A percentile compares a stretch with the other conserved stretches of the same genome.
Evolutionary conservation across 1,140 invertebrate species (phyloP).

Genomic region (Aricia agestis): DNA sequence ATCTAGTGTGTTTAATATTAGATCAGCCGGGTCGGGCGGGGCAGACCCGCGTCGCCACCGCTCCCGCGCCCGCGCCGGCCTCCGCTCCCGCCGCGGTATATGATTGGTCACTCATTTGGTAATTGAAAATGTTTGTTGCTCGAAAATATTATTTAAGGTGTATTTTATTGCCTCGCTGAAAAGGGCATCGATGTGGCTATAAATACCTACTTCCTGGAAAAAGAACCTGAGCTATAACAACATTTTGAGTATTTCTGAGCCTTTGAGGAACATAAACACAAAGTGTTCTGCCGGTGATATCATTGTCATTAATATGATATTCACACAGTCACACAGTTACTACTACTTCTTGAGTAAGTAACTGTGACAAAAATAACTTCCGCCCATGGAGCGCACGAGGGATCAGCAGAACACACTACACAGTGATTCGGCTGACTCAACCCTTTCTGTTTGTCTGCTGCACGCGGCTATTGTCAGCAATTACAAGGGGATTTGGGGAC

Average conservation of each 20-base stretch:
- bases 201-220: not conserved
- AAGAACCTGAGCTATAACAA: not conserved
- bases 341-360: too few relatives aligned
- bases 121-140: constrained; percentile 34
- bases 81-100: constrained; percentile 47
- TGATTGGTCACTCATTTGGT: constrained; percentile 64
- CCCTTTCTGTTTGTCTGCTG: constrained; percentile 17
- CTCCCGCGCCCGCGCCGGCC: constrained; percentile 31
- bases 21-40: constrained; percentile 60
- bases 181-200: not conserved
- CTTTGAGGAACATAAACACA: too few relatives aligned
- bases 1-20: constrained; percentile 74
- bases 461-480: not conserved
- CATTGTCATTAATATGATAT: too few relatives aligned
- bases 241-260: too few relatives aligned
- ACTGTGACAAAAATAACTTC: not conserved
- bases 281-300: too few relatives aligned
- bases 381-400: not conserved
- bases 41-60: constrained; percentile 42
- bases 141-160: not conserved
- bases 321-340: too few relatives aligned
- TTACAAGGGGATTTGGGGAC: not conserved
- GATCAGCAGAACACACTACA: not conserved
- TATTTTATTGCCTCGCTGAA: not conserved
- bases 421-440: not conserved